Percentiles rank a stretch among this genome's conserved stretches.
phyloP scores from a whole-genome alignment of 1,140 invertebrate genomes.

The Arctopsyche grandis region DNA sequence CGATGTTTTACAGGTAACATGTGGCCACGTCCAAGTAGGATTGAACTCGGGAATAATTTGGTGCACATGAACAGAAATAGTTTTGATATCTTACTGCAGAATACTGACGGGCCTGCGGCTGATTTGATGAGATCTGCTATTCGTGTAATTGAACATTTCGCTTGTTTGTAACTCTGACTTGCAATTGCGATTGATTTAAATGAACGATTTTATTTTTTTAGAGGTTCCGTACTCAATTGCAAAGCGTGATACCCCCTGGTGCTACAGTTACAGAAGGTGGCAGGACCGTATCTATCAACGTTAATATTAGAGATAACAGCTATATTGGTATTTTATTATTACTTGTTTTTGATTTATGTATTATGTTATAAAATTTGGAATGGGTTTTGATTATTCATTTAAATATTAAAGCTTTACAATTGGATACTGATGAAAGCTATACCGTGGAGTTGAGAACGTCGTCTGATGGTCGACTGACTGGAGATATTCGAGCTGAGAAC shows the following conservation, averaged over 20 bases:
- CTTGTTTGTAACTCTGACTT: slow-evolving; percentile 54
- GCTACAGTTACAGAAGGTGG: slow-evolving; percentile 53
- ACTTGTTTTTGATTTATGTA: not conserved
- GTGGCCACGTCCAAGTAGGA: slow-evolving; percentile 77
- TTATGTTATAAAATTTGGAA: not conserved
- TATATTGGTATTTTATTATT: slow-evolving; percentile 45
- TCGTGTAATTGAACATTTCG: not conserved
- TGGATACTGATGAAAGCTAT: slow-evolving; percentile 78
- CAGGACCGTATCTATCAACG: slow-evolving; percentile 56
- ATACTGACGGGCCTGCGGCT: slow-evolving; percentile 59
- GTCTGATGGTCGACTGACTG: slow-evolving; percentile 66
- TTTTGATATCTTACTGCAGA: slow-evolving; percentile 63
- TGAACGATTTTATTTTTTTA: slow-evolving; percentile 17
- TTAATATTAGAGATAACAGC: slow-evolving; percentile 57
- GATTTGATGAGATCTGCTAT: slow-evolving; percentile 62
- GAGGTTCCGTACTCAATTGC: slow-evolving; percentile 48
- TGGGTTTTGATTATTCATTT: slow-evolving; percentile 12
- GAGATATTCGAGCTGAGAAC: slow-evolving; percentile 69
- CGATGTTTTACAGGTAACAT: slow-evolving; percentile 64
- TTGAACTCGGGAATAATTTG: slow-evolving; percentile 69
- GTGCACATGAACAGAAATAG: slow-evolving; percentile 70
- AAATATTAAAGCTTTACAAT: slow-evolving; percentile 59
- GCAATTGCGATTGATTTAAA: slow-evolving; percentile 7
- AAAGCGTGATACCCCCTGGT: slow-evolving; percentile 39
- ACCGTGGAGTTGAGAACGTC: slow-evolving; percentile 65